These are phyloP conservation scores for Boloria selene DNA, from an alignment of 2,888 invertebrate species.

Conservation along the genomic window DNA sequence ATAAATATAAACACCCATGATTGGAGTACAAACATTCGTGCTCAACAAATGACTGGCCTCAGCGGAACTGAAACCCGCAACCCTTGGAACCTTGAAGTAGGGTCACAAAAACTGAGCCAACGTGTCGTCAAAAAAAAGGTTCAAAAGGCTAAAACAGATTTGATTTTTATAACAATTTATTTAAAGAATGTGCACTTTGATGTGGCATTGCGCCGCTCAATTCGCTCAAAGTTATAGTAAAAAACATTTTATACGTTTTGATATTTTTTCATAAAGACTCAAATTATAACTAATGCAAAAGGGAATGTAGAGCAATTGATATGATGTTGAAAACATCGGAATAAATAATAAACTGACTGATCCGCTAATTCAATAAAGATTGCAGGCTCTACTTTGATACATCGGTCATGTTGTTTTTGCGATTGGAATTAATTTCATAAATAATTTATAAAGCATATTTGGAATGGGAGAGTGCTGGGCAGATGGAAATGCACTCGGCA, in stretches of 20 bases:
- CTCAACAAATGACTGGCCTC: no score
- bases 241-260: slow-evolving; percentile 12
- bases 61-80: no score
- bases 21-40: no score
- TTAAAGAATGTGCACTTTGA: no score
- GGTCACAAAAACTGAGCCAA: no score
- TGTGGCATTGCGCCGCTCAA: slow-evolving; percentile 3
- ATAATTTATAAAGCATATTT: slow-evolving; percentile 77
- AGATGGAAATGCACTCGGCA: slow-evolving; percentile 77
- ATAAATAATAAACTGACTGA: slow-evolving; percentile 47
- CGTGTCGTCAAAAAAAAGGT: no score
- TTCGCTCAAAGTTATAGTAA: slow-evolving; percentile 8
- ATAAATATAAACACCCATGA: no score
- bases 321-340: slow-evolving; percentile 40
- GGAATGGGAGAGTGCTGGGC: slow-evolving; percentile 60
- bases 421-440: slow-evolving; percentile 75
- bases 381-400: slow-evolving; percentile 50
- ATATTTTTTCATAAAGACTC: slow-evolving; percentile 13
- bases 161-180: no score
- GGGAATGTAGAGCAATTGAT: slow-evolving; percentile 38
- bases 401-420: slow-evolving; percentile 66
- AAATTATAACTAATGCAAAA: slow-evolving; percentile 33
- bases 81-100: no score
- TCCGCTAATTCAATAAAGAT: slow-evolving; percentile 68
- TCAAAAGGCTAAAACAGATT: no score